Evolutionary conservation across 2,888 invertebrate genomes (phyloP).

Genomic region (Rhingia campestris): DNA sequence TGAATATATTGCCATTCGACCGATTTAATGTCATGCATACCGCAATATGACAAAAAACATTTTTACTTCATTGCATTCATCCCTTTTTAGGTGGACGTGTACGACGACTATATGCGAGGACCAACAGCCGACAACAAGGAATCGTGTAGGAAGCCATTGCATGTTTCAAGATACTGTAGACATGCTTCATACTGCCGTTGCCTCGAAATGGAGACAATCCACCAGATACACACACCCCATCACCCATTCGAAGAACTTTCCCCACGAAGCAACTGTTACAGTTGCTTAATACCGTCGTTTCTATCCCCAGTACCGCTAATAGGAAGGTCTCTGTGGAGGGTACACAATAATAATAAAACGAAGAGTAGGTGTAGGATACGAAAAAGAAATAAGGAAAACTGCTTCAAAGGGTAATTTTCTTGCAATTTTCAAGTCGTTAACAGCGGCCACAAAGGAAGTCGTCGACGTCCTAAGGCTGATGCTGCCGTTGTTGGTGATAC

Average conservation of each 20-base stretch:
- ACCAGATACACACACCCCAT: neutral
- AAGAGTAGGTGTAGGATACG: constrained; percentile 13
- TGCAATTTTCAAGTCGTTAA: constrained; percentile 82
- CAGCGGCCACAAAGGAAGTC: constrained; percentile 75
- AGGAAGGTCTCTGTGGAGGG: constrained; percentile 32
- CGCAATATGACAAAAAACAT: constrained; percentile 74
- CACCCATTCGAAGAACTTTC: constrained; percentile 21
- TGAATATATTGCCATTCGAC: constrained; percentile 70
- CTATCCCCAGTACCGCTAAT: constrained; percentile 54
- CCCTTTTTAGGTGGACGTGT: constrained; percentile 44
- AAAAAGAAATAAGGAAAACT: constrained; percentile 22
- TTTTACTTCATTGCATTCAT: constrained; percentile 71
- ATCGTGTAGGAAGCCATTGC: constrained; percentile 69
- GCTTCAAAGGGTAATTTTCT: constrained; percentile 79
- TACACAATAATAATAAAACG: constrained; percentile 50
- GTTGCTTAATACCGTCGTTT: constrained; percentile 71
- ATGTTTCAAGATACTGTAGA: constrained; percentile 70
- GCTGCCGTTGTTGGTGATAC: constrained; percentile 11
- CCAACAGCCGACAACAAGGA: constrained; percentile 39
- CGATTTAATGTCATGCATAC: constrained; percentile 74
- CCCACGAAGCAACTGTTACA: constrained; percentile 60
- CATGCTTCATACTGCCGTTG: constrained; percentile 57
- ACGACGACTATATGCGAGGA: constrained; percentile 24
- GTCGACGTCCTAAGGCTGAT: constrained; percentile 71
- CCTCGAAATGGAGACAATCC: constrained; percentile 59